Conservation (phyloP, 2,113 vertebrate genomes). For the Jacana jacana region DNA sequence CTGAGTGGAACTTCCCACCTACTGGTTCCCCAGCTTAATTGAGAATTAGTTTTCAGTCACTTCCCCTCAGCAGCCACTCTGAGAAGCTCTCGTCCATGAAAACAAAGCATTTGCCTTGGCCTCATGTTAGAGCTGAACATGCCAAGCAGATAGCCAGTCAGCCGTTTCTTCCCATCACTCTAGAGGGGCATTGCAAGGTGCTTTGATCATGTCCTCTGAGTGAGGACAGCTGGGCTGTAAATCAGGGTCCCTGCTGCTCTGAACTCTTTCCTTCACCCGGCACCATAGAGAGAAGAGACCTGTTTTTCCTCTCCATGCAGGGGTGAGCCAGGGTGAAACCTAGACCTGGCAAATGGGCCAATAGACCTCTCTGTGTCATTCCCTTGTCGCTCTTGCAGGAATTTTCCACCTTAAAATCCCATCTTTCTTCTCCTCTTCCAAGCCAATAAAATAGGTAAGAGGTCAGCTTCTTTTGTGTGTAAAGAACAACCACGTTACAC, state of each 20-base stretch:
- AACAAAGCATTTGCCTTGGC: conserved; percentile 44
- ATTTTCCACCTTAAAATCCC: neutral
- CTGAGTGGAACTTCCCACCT: conserved; percentile 19
- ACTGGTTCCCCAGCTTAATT: conserved; percentile 53
- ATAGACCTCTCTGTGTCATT: neutral
- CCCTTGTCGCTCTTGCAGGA: neutral
- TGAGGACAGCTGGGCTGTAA: conserved; percentile 42
- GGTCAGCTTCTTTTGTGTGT: conserved; percentile 23
- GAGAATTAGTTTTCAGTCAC: conserved; percentile 56
- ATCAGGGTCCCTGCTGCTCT: conserved; percentile 54
- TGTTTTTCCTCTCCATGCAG: conserved; percentile 23
- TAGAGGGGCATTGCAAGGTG: neutral
- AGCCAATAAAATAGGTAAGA: conserved; percentile 12
- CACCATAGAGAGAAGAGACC: neutral
- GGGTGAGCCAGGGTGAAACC: conserved; percentile 54
- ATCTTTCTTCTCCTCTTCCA: neutral
- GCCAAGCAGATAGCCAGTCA: conserved; percentile 50
- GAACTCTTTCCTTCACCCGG: neutral
- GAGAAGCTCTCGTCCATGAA: conserved; percentile 58
- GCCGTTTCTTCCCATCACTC: conserved; percentile 59
- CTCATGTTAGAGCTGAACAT: conserved; percentile 45
- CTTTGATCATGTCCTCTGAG: conserved; percentile 55
- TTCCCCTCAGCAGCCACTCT: conserved; percentile 45
- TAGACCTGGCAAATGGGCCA: neutral
- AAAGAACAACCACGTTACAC: neutral